Evolutionary conservation across 2,888 invertebrate genomes (phyloP).

Genomic region (Noctua janthe): DNA sequence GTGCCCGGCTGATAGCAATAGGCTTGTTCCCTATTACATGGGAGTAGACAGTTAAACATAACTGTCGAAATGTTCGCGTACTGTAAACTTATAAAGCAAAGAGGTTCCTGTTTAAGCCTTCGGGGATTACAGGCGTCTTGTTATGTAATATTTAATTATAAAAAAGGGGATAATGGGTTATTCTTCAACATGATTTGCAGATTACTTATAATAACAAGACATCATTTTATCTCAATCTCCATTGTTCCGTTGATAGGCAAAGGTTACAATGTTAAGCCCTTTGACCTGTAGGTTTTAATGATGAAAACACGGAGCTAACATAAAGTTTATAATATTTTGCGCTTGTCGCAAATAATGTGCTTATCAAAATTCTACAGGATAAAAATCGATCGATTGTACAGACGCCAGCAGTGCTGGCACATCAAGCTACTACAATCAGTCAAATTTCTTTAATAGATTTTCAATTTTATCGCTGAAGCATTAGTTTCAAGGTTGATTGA

Average conservation of each 20-base stretch:
- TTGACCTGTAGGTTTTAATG: background rate
- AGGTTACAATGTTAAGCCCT: background rate
- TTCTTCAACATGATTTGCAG: background rate
- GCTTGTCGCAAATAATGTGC: no score
- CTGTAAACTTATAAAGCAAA: background rate
- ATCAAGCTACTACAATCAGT: no score
- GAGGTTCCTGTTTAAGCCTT: background rate
- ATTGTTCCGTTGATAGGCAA: background rate
- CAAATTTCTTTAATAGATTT: no score
- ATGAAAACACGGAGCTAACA: no score
- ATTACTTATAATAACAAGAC: background rate
- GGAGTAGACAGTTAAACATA: background rate
- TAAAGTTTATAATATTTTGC: no score
- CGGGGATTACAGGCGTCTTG: background rate
- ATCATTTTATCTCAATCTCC: background rate
- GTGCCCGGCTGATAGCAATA: background rate
- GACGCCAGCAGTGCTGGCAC: no score
- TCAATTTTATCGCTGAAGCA: no score
- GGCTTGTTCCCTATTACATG: background rate
- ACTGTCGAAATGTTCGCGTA: background rate
- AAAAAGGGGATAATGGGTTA: background rate
- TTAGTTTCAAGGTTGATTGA: no score
- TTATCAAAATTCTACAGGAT: no score
- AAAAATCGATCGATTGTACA: no score
- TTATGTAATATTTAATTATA: background rate